Conservation (phyloP, 2,113 vertebrate species). For the Shinisaurus crocodilurus region DNA sequence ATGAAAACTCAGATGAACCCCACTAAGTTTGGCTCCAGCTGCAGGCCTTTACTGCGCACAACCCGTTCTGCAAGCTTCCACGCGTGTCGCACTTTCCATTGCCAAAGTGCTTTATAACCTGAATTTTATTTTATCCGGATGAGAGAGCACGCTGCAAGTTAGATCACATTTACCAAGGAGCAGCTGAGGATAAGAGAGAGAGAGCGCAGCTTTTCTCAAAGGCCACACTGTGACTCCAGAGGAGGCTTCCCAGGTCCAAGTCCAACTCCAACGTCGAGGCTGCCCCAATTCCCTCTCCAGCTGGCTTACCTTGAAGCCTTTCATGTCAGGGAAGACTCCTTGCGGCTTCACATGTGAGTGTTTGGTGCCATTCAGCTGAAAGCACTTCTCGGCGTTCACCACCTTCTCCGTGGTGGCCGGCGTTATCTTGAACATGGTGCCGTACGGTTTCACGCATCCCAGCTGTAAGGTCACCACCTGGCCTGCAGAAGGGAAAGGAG, state of each 20-base stretch:
- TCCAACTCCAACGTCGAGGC: too few relatives aligned
- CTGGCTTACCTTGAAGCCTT: slow-evolving; percentile 79
- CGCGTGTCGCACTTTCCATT: neutral
- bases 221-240: neutral
- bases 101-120: neutral
- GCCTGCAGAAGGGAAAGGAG: slow-evolving; percentile 53
- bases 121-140: neutral
- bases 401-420: slow-evolving; percentile 81
- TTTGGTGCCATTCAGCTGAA: slow-evolving; percentile 82
- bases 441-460: slow-evolving; percentile 66
- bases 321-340: slow-evolving; percentile 70
- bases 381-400: slow-evolving; percentile 81
- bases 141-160: neutral
- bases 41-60: neutral
- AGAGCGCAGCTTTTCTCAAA: neutral
- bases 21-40: neutral
- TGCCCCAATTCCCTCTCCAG: neutral
- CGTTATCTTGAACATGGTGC: slow-evolving; percentile 78
- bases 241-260: neutral
- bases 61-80: too few relatives aligned
- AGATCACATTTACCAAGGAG: neutral
- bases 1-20: neutral
- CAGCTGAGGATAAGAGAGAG: neutral
- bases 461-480: slow-evolving; percentile 83
- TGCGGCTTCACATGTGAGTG: slow-evolving; percentile 72